Evolutionary conservation across 2,888 invertebrate species (phyloP), one percentile per base, ranked within the genome.

Genomic region (Torymus texanus): DNA sequence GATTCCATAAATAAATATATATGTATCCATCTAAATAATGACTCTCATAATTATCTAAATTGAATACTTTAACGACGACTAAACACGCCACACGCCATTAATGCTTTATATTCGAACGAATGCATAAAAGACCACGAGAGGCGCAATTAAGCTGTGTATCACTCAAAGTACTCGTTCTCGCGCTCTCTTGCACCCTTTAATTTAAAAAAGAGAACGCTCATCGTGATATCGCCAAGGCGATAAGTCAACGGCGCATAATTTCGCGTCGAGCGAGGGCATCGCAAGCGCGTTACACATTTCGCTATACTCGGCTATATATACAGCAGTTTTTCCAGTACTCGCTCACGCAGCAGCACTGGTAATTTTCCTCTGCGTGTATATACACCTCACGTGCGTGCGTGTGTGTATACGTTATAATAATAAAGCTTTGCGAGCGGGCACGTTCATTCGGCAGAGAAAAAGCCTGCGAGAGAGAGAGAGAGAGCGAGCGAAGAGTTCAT

Each of bases 401-500:
- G 8, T 13, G 65, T 63, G 41, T 24, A 29, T 8, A 4, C 65
- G 55, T 67, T 62, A 68, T 78, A 67, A 61, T 68, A 74, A 73
- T 58, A 67, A 78, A 56, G 63, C 16, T 29, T 56, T 58, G 21
- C 41, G 14, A 41, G 18, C 53, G 21, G 24, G 21, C 14, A 18
- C 56, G 21, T 16, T 61, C 70, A 71, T n/a, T 55, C 21, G 11
- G 55, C 29, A 41, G 41, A 41, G 41, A 41, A 41, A 41, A 41
- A 41, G 41, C 41, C 8, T 8, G 8, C 41, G 41, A 41, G 41
- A 29, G 29, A 3, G 29, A 29, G 29, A 29, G 29, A 29, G 29
- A 41, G 41, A 41, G n/a, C 67, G 55, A 53, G 70, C 62, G 55
- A 66, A 58, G 77, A 81, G 77, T 79, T 81, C 81, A 77, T 82